Evolutionary conservation across 2,113 vertebrate species (phyloP).

Genomic region (Pteronura brasiliensis): DNA sequence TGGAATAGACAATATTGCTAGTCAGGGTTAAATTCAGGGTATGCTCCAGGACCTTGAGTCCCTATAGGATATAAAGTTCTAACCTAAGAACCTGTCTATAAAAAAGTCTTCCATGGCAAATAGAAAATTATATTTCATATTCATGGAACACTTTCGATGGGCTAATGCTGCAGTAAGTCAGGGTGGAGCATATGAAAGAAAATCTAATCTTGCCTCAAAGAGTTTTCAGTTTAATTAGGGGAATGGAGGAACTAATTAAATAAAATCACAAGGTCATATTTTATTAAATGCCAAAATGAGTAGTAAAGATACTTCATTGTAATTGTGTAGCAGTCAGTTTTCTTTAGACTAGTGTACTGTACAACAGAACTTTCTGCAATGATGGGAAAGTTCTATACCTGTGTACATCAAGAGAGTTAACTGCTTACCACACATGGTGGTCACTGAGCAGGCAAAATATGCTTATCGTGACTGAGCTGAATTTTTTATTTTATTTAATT

Average conservation of each 20-base stretch:
- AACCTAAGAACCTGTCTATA: background rate
- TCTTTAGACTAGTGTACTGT: background rate
- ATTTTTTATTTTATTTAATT: background rate
- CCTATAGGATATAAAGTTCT: background rate
- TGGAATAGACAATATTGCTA: background rate
- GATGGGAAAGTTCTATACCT: background rate
- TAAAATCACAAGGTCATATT: background rate
- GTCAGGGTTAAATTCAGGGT: background rate
- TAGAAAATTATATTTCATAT: background rate
- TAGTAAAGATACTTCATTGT: background rate
- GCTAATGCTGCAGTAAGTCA: background rate
- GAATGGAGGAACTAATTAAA: background rate
- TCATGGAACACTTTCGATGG: background rate
- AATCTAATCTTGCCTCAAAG: background rate
- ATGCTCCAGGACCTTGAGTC: background rate
- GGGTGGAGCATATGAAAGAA: background rate
- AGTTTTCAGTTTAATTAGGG: background rate
- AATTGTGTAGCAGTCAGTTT: background rate
- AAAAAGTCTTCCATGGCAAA: constrained; percentile 2
- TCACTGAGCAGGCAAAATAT: background rate
- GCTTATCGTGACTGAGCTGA: background rate
- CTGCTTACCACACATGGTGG: background rate
- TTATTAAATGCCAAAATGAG: constrained; percentile 16
- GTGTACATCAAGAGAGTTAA: background rate
- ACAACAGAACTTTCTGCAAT: background rate